Evolutionary conservation across 2,797 vertebrate species (phyloP).

Genomic region (Pangasius krempfi): DNA sequence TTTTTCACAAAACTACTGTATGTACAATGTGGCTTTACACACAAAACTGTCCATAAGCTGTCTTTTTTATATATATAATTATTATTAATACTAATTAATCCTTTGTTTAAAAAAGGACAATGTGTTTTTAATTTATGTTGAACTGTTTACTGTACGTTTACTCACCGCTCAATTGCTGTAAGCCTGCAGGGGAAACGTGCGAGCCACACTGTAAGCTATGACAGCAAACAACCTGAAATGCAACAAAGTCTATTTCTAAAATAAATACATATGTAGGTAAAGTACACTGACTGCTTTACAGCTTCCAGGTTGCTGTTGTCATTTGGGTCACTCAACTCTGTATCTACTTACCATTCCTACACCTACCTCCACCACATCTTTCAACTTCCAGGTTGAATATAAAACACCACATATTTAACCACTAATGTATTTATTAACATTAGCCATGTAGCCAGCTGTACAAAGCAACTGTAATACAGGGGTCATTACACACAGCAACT

Average conservation of each 20-base stretch:
- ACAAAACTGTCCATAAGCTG: constrained; percentile 14
- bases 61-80: constrained; percentile 19
- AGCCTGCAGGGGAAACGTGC: not conserved
- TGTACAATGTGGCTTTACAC: constrained; percentile 44
- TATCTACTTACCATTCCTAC: not conserved
- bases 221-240: constrained; percentile 1
- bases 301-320: not conserved
- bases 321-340: not conserved
- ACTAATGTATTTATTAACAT: constrained; percentile 67
- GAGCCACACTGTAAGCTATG: not conserved
- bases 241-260: constrained; percentile 24
- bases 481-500: not conserved
- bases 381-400: not conserved
- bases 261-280: constrained; percentile 43
- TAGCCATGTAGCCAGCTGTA: constrained; percentile 47
- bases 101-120: constrained; percentile 62
- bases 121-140: constrained; percentile 17
- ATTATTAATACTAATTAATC: constrained; percentile 44
- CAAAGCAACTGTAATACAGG: constrained; percentile 27
- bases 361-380: not conserved
- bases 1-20: constrained; percentile 13
- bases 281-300: not conserved
- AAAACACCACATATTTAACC: constrained; percentile 40
- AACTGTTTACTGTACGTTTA: constrained; percentile 25
- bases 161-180: not conserved